Conservation (phyloP, 2,797 vertebrate species). For the Chaetophractus vellerosus region DNA sequence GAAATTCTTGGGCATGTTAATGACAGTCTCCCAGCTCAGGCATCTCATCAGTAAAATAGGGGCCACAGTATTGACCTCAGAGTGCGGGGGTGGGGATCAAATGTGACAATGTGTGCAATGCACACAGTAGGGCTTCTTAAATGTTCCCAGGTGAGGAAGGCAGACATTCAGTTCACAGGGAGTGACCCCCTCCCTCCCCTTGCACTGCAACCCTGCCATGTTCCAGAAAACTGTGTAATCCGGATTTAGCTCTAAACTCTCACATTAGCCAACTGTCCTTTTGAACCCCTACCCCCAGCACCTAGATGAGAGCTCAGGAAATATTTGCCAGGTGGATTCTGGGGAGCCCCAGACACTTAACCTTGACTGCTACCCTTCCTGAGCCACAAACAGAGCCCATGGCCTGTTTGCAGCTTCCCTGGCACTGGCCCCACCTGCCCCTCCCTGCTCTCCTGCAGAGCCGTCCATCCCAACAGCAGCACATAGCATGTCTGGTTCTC, state of each 20-base stretch:
- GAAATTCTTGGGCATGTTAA: neutral
- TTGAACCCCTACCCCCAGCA: neutral
- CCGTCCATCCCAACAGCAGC: neutral
- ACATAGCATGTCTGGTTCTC: neutral
- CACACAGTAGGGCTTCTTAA: neutral
- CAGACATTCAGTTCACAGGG: neutral
- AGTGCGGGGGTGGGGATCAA: neutral
- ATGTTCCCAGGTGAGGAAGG: neutral
- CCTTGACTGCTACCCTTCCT: neutral
- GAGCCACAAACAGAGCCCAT: neutral
- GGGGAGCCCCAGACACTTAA: neutral
- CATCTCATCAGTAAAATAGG: neutral
- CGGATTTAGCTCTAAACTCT: neutral
- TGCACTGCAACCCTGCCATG: neutral
- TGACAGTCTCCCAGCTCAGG: neutral
- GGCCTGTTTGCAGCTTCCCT: neutral
- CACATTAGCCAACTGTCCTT: rapidly evolving
- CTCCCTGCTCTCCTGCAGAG: neutral
- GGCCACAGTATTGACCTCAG: too few species aligned
- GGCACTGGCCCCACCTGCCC: too few species aligned
- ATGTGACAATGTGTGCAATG: too few species aligned
- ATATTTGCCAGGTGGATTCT: neutral
- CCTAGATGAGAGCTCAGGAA: neutral
- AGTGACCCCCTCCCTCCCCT: too few species aligned
- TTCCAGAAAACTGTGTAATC: neutral